Evolutionary conservation across 2,113 vertebrate genomes (phyloP), one percentile per base, ranked within the genome.

Genomic region (Haemorhous mexicanus): DNA sequence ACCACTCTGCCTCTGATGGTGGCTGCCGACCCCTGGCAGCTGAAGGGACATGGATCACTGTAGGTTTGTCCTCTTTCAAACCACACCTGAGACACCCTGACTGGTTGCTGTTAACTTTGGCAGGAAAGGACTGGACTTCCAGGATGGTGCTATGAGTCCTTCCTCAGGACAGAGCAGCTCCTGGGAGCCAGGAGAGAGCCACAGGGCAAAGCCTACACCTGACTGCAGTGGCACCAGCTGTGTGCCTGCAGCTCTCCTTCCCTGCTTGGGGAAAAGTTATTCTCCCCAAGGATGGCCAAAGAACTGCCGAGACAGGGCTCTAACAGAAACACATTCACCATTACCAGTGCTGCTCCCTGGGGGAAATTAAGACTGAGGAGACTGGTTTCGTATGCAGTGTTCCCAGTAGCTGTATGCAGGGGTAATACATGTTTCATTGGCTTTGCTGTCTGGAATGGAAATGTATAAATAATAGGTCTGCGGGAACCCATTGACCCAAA

Each of bases 211-310:
- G 18, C 39, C 47, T 47, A 37, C 0, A 0, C 8, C 43, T 56
- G 30, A 15, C 24, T 15, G 11, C 30, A 47, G 37, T 0, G 0
- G 15, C 10, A 32, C 24, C 64, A 19, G 22, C 37, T 0, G 6
- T 4, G 63, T n/a, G 22, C 73, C 74, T 1, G 0, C 2, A 1
- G 43, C 47, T 77, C 69, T 6, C 2, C 47, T 81, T 69, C 55
- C 37, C 27, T 83, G 52, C 68, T n/a, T 10, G 6, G 33, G 22
- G 39, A 58, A 37, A 53, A 35, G 7, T 16, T 39, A 15, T 9
- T 63, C 20, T 33, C 67, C 53, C 63, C 3, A 18, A 12, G 53
- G 22, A 28, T 61, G 19, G 43, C 18, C 39, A 44, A 16, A 41
- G 13, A 27, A 11, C 21, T 47, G 28, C 16, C 23, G 66, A 75